Evolutionary conservation across 2,888 invertebrate species (phyloP).

Genomic region (Sturmia bella): DNA sequence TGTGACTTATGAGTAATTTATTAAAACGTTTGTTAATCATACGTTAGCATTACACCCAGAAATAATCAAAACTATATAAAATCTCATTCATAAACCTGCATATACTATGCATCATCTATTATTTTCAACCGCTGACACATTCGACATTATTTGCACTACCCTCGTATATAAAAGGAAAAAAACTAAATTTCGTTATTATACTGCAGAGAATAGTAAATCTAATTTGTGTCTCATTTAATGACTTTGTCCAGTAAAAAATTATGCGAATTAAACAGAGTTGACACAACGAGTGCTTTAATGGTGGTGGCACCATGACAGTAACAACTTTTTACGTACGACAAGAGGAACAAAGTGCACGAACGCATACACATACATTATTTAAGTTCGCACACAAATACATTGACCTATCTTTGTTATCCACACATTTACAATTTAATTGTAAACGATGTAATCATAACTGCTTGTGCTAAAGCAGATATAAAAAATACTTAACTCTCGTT

Average conservation of each 20-base stretch:
- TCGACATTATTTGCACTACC: too few species aligned
- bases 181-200: conserved; percentile 58
- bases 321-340: conserved; percentile 42
- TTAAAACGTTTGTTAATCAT: too few species aligned
- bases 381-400: conserved; percentile 2
- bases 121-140: too few species aligned
- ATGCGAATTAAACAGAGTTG: conserved; percentile 72
- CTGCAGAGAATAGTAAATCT: conserved; percentile 75
- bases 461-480: conserved; percentile 22
- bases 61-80: too few species aligned
- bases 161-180: neutral
- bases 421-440: conserved; percentile 67
- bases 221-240: conserved; percentile 81
- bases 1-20: too few species aligned
- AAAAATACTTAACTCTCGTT: conserved; percentile 7
- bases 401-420: neutral
- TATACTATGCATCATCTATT: too few species aligned
- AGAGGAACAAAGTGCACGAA: conserved; percentile 15
- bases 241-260: conserved; percentile 77
- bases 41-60: too few species aligned
- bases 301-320: conserved; percentile 53
- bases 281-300: conserved; percentile 72
- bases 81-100: too few species aligned
- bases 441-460: conserved; percentile 60
- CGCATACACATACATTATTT: neutral